Conservation (phyloP, 1,140 invertebrate genomes). For the Drosophila funebris region DNA sequence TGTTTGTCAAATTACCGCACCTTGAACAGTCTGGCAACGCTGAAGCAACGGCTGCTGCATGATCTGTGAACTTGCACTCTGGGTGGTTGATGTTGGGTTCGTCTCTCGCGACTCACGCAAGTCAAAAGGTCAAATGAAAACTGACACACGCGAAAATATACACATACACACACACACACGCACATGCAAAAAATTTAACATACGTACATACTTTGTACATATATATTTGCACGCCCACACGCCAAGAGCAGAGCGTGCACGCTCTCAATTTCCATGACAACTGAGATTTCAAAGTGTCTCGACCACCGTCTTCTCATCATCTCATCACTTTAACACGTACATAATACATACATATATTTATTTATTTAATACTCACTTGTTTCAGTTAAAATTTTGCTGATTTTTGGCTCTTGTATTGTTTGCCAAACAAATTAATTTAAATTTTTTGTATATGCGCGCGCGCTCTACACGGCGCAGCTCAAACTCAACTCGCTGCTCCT, state of each 20-base stretch:
- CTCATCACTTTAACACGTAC: neutral
- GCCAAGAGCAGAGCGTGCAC: neutral
- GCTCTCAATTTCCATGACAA: slow-evolving; percentile 33
- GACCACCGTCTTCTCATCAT: neutral
- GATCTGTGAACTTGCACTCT: slow-evolving; percentile 44
- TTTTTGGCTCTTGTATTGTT: slow-evolving; percentile 18
- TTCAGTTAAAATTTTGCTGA: slow-evolving; percentile 47
- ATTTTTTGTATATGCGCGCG: slow-evolving; percentile 43
- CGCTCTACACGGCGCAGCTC: slow-evolving; percentile 64
- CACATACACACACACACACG: slow-evolving; percentile 5
- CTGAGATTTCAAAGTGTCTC: slow-evolving; percentile 14
- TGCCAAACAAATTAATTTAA: slow-evolving; percentile 51
- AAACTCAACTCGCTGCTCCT: neutral
- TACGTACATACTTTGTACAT: neutral
- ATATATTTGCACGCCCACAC: slow-evolving; percentile 27
- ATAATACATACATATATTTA: slow-evolving; percentile 1
- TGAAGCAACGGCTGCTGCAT: slow-evolving; percentile 15
- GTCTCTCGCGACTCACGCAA: slow-evolving; percentile 26
- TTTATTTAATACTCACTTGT: slow-evolving; percentile 71
- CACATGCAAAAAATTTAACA: neutral
- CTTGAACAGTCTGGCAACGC: slow-evolving; percentile 47
- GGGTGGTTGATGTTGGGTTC: slow-evolving; percentile 5
- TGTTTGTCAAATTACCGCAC: slow-evolving; percentile 5
- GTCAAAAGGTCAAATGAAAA: slow-evolving; percentile 71
- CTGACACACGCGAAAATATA: neutral